phyloP scores from a whole-genome alignment of 2,797 vertebrate genomes.

The Halcyon chelicuti region DNA sequence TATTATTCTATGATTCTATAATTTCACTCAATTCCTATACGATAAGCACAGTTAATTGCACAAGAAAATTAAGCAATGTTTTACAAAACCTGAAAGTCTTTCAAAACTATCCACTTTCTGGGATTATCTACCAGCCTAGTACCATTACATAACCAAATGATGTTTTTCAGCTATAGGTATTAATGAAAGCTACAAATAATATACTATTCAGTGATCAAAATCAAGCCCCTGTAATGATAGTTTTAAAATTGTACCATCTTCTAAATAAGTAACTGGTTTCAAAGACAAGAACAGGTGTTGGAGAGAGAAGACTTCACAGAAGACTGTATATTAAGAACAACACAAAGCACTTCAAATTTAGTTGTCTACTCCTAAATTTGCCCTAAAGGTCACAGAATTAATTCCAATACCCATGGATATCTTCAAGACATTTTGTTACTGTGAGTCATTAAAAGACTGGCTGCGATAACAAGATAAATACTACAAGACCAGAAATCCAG shows the following conservation, averaged over 20 bases:
- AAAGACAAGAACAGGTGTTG: background rate
- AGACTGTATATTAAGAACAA: background rate
- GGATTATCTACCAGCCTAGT: background rate
- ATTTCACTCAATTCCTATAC: background rate
- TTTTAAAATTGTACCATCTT: background rate
- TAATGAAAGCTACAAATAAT: background rate
- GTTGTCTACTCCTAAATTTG: background rate
- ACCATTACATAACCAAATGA: background rate
- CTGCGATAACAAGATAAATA: background rate
- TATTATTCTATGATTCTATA: too few relatives aligned
- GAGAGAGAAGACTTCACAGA: background rate
- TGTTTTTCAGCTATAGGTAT: background rate
- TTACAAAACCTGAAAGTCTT: background rate
- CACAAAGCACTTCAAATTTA: background rate
- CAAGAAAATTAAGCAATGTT: background rate
- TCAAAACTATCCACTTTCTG: background rate
- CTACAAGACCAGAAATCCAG: background rate
- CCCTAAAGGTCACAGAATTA: background rate
- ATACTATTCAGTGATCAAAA: background rate
- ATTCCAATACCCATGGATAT: background rate
- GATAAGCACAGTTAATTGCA: background rate
- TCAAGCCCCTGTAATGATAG: background rate
- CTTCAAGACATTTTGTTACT: background rate
- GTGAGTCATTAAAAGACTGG: background rate
- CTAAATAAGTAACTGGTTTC: background rate